Evolutionary conservation across 2,888 invertebrate species (phyloP).

Genomic region (Diarsia rubi): DNA sequence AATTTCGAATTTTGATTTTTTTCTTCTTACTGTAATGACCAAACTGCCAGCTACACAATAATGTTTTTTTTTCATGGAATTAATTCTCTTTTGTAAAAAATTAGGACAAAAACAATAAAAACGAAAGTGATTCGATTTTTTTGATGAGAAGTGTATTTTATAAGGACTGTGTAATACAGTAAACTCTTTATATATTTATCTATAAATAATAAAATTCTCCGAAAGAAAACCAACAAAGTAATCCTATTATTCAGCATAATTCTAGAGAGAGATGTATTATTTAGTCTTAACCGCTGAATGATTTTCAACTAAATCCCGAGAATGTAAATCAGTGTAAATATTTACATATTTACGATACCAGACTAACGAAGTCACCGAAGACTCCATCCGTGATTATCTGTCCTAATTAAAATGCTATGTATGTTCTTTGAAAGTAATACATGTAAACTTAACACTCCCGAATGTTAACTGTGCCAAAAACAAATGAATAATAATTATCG

Average conservation of each 20-base stretch:
- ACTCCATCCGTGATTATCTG: constrained; percentile 18
- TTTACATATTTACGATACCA: constrained; percentile 41
- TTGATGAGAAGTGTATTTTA: too few species aligned
- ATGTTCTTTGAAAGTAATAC: constrained; percentile 21
- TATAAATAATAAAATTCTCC: background rate
- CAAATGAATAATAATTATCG: constrained; percentile 46
- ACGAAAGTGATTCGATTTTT: too few species aligned
- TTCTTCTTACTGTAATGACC: too few species aligned
- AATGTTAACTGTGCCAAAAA: constrained; percentile 37
- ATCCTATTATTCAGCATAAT: background rate
- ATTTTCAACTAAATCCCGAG: constrained; percentile 13
- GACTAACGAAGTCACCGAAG: constrained; percentile 36
- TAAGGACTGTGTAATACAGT: background rate
- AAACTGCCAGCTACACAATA: too few species aligned
- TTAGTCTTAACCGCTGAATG: background rate
- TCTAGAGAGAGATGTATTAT: background rate
- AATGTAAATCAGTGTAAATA: constrained; percentile 29
- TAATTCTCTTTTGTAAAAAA: too few species aligned
- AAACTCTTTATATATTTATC: background rate
- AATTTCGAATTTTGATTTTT: too few species aligned
- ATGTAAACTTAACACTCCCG: constrained; percentile 30
- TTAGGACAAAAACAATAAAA: too few species aligned
- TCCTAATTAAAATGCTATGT: constrained; percentile 41
- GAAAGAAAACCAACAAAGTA: background rate
- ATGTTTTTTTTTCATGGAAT: too few species aligned